Percentiles rank a stretch among this genome's conserved stretches.
phyloP scores from a whole-genome alignment of 2,113 vertebrate species.

The Alces alces region DNA sequence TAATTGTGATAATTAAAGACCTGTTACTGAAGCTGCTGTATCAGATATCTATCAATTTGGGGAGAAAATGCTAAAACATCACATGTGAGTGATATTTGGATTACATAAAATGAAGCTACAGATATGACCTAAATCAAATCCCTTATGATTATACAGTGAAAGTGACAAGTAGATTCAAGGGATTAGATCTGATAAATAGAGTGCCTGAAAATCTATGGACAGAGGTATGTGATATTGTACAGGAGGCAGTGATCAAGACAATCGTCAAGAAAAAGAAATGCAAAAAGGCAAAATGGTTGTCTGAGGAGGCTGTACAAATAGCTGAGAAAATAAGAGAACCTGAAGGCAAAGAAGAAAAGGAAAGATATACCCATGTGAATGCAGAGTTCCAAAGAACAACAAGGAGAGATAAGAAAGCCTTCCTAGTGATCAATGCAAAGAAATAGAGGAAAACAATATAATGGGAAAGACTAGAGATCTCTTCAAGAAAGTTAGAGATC shows the following conservation, averaged over 20 bases:
- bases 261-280: neutral
- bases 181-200: neutral
- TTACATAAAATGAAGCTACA: neutral
- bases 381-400: neutral
- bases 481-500: neutral
- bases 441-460: neutral
- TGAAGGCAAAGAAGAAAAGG: neutral
- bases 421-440: neutral
- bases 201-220: neutral
- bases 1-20: conserved; percentile 40
- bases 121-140: neutral
- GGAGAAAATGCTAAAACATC: neutral
- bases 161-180: neutral
- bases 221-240: neutral
- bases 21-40: neutral
- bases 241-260: neutral
- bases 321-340: neutral
- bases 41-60: conserved; percentile 2
- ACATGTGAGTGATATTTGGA: neutral
- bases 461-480: neutral
- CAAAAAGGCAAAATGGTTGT: neutral
- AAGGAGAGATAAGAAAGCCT: neutral
- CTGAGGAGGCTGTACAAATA: neutral
- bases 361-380: neutral
- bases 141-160: neutral